Base-by-base conservation (phyloP, 2,888 invertebrate species). In the Apeira syringaria region DNA sequence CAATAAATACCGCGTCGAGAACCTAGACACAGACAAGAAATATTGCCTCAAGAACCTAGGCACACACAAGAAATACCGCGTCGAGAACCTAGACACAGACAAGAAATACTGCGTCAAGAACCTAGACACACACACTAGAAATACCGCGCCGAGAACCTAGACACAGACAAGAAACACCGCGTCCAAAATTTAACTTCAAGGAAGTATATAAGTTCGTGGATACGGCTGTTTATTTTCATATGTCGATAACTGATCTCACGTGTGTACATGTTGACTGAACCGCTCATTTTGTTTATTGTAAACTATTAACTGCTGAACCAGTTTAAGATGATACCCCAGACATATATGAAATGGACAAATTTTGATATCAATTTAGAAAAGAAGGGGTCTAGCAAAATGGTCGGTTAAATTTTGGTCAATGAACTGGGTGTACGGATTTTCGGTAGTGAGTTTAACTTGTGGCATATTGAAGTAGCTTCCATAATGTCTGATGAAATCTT, bases 151-250 rank as follows among this genome's bases (percentile, higher is more conserved):
- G n/a, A 2, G 36, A 35, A 33, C 6, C 20, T 7, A 18, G 27
- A 29, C 34, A 17, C 6, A 41, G 29, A 18, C 43, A 24, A 29
- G 10, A 42, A 20, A 17, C 32, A 28, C 35, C 45, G 24, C 31
- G 22, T 36, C 38, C 33, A 27, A 28, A 37, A 12, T 5, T 7
- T 37, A 15, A 39, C 46, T 77, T 81, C 81, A 80, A 67, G 75
- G 77, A 81, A 83, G 68, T 61, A 70, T 64, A 72, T 34, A 20
- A 47, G 65, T 67, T 64, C 64, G 59, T 65, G 52, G 61, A 60
- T 65, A 55, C 53, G 52, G 54, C 60, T 82, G 87, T 88, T 87
- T 88, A 85, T 86, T 87, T 86, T 81, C 62, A 67, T 63, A 72
- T 77, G 85, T 82, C 86, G 71, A 78, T 74, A 74, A 67, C 71